A percentile compares a stretch with the other conserved stretches of the same genome.
Evolutionary conservation across 2,113 vertebrate species (phyloP).

Genomic region (Tetraodon nigroviridis): DNA sequence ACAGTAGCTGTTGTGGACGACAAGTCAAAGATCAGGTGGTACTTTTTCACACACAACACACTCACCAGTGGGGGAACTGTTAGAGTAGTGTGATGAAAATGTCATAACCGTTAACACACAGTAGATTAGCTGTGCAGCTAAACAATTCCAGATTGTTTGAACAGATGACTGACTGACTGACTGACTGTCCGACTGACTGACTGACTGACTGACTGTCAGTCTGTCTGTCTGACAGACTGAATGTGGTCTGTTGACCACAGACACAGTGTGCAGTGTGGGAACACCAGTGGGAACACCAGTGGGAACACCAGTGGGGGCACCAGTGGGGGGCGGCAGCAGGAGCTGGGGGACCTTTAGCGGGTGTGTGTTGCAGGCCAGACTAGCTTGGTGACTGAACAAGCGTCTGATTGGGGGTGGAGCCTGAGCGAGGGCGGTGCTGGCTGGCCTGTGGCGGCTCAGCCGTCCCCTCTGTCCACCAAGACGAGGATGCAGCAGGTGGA

Average conservation of each 20-base stretch:
- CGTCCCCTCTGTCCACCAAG: slow-evolving; percentile 4
- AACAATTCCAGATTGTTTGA: slow-evolving; percentile 39
- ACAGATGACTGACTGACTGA: too few species aligned
- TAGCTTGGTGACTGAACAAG: too few species aligned
- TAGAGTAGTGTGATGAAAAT: too few species aligned
- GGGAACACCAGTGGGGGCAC: slow-evolving; percentile 23
- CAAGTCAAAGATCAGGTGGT: too few species aligned
- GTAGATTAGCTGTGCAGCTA: not conserved
- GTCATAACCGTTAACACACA: too few species aligned
- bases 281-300: slow-evolving; percentile 9
- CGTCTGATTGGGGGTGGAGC: too few species aligned
- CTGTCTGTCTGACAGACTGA: slow-evolving; percentile 23
- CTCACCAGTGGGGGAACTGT: slow-evolving; percentile 8
- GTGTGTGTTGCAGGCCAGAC: not conserved
- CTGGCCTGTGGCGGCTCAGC: not conserved
- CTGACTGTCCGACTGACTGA: slow-evolving; percentile 2
- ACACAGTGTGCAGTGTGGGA: slow-evolving; percentile 32
- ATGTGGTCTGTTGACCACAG: too few species aligned
- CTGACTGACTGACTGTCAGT: too few species aligned
- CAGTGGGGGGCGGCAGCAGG: not conserved
- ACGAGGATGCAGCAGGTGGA: slow-evolving; percentile 19
- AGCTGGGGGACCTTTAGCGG: not conserved
- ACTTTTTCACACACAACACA: slow-evolving; percentile 57
- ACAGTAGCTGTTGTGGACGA: too few species aligned
- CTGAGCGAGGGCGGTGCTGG: too few species aligned